These are phyloP conservation scores for Phyllotreta cruciferae DNA, from an alignment of 2,888 invertebrate species.

Conservation along the genomic window DNA sequence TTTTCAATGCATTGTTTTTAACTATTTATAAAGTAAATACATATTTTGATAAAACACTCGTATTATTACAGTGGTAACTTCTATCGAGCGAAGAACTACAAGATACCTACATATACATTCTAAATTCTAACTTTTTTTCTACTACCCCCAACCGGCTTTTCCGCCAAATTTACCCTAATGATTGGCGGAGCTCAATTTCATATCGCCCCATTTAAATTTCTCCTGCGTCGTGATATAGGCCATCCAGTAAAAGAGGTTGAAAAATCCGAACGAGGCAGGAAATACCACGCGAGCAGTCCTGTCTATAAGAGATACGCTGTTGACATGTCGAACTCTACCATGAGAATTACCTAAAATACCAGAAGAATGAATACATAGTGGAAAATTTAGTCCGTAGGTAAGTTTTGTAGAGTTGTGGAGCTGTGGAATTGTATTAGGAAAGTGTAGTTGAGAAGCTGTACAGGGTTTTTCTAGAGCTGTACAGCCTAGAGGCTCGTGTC, in stretches of 20 bases:
- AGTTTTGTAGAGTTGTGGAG: background rate
- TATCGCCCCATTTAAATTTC: slow-evolving; percentile 77
- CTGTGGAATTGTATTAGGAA: no score
- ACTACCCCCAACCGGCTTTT: background rate
- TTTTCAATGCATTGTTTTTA: slow-evolving; percentile 20
- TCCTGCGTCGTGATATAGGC: slow-evolving; percentile 81
- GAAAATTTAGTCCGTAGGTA: background rate
- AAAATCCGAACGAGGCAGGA: slow-evolving; percentile 84
- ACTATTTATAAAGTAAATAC: slow-evolving; percentile 24
- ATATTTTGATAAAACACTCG: slow-evolving; percentile 2
- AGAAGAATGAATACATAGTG: no score
- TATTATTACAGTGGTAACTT: background rate
- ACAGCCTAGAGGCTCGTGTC: no score
- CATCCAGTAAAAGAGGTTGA: slow-evolving; percentile 91
- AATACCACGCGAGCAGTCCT: slow-evolving; percentile 81
- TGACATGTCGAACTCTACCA: slow-evolving; percentile 69
- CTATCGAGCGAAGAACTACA: background rate
- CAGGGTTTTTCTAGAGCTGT: no score
- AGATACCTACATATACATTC: background rate
- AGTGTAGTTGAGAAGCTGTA: no score
- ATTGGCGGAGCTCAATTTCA: slow-evolving; percentile 60
- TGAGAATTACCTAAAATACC: slow-evolving; percentile 59
- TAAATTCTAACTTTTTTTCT: background rate
- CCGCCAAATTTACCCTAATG: slow-evolving; percentile 32
- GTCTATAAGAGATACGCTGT: slow-evolving; percentile 88